Conservation (phyloP, 2,797 vertebrate species). For the Macropus fuliginosus region DNA sequence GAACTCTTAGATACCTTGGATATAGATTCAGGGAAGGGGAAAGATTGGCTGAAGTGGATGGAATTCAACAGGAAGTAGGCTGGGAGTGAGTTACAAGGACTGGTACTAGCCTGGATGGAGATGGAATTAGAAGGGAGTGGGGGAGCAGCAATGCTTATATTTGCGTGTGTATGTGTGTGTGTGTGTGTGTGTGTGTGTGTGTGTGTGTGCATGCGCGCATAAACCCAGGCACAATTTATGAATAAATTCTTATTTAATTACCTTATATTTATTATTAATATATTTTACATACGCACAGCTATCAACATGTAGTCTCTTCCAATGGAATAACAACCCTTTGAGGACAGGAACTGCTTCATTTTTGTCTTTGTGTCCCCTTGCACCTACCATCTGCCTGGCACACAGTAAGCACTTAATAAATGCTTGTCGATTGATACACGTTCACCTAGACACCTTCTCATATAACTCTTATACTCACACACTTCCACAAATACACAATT, state of each 20-base stretch:
- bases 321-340: neutral
- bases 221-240: neutral
- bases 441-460: neutral
- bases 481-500: neutral
- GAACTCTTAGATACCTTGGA: neutral
- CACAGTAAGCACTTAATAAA: neutral
- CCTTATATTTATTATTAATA: neutral
- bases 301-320: neutral
- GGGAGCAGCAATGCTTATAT: neutral
- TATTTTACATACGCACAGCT: neutral
- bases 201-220: too few relatives aligned
- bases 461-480: neutral
- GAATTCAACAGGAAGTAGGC: fast-evolving
- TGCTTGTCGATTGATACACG: neutral
- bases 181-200: too few relatives aligned
- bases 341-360: neutral
- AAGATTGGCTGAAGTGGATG: neutral
- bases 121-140: neutral
- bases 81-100: neutral
- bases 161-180: too few relatives aligned
- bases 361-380: neutral
- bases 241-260: neutral
- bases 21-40: neutral
- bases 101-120: fast-evolving
- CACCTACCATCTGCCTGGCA: too few relatives aligned